Conservation (phyloP, 1,140 invertebrate species). For the Atta texana region DNA sequence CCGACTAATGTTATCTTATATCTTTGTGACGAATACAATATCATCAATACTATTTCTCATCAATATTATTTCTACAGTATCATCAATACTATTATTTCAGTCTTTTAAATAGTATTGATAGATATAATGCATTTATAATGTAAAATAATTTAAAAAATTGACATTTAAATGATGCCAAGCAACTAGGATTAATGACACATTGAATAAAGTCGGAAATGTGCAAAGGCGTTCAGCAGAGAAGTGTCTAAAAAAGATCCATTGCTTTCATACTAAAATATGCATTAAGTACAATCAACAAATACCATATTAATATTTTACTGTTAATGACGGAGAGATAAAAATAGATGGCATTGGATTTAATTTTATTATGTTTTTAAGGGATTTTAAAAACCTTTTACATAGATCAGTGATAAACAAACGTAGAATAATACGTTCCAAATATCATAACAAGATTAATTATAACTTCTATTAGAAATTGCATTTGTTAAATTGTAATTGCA, state of each 20-base stretch:
- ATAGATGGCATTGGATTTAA: not conserved
- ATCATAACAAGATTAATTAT: not conserved
- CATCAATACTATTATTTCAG: too few species aligned
- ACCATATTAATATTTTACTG: too few species aligned
- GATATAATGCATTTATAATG: not conserved
- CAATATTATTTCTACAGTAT: too few species aligned
- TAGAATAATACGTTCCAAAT: not conserved
- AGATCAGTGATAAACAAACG: not conserved
- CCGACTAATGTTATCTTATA: too few species aligned
- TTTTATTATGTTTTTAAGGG: slow-evolving; percentile 11
- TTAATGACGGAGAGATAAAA: too few species aligned
- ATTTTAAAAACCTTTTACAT: not conserved
- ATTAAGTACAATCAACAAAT: too few species aligned
- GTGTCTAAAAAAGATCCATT: too few species aligned
- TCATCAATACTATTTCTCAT: too few species aligned
- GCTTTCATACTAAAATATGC: too few species aligned
- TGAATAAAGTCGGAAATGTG: not conserved
- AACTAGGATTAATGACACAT: not conserved
- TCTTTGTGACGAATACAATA: too few species aligned
- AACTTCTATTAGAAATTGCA: not conserved
- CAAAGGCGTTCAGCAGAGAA: not conserved
- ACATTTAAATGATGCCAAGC: not conserved
- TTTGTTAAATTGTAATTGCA: not conserved
- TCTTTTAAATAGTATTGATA: not conserved
- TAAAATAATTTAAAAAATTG: not conserved